Conservation (phyloP, 1,140 invertebrate genomes). For the Macrosteles quadrilineatus region DNA sequence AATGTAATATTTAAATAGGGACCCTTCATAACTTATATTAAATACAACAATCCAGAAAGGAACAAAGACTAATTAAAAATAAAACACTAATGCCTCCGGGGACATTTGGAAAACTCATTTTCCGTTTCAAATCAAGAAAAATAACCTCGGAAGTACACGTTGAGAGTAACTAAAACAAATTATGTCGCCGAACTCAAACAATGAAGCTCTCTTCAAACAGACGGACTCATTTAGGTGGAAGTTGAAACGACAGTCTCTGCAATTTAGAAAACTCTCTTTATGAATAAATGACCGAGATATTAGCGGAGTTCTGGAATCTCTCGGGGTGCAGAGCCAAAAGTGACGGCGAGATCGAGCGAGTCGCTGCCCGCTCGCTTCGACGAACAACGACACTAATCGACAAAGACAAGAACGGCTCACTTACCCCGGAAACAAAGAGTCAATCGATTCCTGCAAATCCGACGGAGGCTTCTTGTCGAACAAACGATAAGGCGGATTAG, state of each 20-base stretch:
- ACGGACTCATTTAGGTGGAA: too few species aligned
- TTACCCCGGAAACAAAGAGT: conserved; percentile 24
- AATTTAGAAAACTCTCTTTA: neutral
- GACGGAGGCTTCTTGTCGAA: conserved; percentile 4
- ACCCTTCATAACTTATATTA: too few species aligned
- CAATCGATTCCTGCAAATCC: conserved; percentile 17
- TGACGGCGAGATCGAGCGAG: neutral
- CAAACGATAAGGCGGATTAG: conserved; percentile 16
- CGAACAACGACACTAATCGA: conserved; percentile 18
- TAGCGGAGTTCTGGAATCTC: neutral
- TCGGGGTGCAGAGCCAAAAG: conserved; percentile 10
- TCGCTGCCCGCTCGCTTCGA: neutral
- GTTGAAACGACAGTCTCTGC: neutral
- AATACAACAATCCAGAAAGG: too few species aligned
- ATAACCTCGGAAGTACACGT: too few species aligned
- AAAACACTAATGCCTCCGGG: too few species aligned
- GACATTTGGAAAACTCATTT: too few species aligned
- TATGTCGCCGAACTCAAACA: too few species aligned
- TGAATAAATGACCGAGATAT: conserved; percentile 9
- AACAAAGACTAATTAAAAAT: too few species aligned
- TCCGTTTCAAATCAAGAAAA: too few species aligned
- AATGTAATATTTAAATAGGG: too few species aligned
- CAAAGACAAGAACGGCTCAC: conserved; percentile 12
- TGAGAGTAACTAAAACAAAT: too few species aligned
- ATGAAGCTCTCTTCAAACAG: too few species aligned